Percentiles rank a stretch among this genome's conserved stretches.
These are phyloP conservation scores for Heliocidaris tuberculata DNA, from an alignment of 35 echinoderm and acorn worm species.

Conservation along the genomic window DNA sequence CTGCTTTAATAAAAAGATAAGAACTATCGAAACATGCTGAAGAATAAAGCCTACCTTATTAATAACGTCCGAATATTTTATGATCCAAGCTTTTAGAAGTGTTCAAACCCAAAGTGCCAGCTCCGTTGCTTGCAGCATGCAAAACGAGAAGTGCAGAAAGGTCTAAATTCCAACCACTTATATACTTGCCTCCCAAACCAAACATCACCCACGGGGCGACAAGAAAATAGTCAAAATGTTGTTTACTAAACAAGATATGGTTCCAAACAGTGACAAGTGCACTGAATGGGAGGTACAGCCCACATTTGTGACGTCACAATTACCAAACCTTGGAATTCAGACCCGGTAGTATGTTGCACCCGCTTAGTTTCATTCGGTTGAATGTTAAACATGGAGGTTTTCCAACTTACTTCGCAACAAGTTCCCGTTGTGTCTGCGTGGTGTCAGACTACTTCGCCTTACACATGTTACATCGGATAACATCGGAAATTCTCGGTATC, in stretches of 20 bases:
- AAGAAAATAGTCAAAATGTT: background rate
- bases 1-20: background rate
- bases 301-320: background rate
- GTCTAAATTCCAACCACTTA: background rate
- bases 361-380: too few relatives aligned
- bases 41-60: background rate
- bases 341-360: background rate
- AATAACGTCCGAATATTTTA: background rate
- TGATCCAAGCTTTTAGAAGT: background rate
- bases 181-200: background rate
- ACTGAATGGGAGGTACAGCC: background rate
- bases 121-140: background rate
- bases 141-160: background rate
- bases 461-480: background rate
- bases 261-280: background rate
- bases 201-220: background rate
- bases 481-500: background rate
- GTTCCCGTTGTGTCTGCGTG: background rate
- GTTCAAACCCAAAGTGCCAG: background rate
- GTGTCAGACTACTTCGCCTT: background rate
- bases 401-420: too few relatives aligned
- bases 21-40: background rate
- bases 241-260: background rate
- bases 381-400: too few relatives aligned
- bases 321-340: background rate